Conservation (phyloP, 2,113 vertebrate species). For the Ranitomeya imitator region DNA sequence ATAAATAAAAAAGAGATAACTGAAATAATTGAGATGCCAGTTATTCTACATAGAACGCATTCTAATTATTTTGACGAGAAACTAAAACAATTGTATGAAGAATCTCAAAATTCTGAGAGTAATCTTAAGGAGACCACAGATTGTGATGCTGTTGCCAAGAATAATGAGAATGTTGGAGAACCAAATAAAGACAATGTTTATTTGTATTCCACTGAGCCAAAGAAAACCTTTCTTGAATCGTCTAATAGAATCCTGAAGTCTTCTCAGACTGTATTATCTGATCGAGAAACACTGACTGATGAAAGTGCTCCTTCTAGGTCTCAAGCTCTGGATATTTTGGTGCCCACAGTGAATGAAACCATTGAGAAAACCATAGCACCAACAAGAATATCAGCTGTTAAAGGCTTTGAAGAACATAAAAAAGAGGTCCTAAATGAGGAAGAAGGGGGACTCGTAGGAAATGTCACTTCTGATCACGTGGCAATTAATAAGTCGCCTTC, state of each 20-base stretch:
- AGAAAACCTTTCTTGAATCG: background rate
- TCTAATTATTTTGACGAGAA: constrained; percentile 15
- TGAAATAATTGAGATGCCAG: constrained; percentile 27
- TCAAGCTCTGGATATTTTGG: background rate
- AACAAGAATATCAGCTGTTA: background rate
- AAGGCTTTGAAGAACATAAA: constrained; percentile 25
- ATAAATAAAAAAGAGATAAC: constrained; percentile 19
- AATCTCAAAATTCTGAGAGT: background rate
- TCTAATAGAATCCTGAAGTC: background rate
- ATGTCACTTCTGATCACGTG: constrained; percentile 17
- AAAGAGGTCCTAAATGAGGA: constrained; percentile 17
- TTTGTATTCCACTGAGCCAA: background rate
- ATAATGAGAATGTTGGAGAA: background rate
- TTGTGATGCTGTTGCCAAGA: background rate
- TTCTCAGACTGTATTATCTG: background rate
- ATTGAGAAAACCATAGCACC: constrained; percentile 18
- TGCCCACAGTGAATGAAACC: background rate
- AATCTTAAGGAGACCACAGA: background rate
- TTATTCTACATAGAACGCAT: background rate
- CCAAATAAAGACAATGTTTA: background rate
- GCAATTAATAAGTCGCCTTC: background rate
- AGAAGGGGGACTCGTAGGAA: constrained; percentile 2
- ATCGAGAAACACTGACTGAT: background rate
- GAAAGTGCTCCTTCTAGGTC: background rate
- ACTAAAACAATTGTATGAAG: constrained; percentile 35